Percentiles rank a stretch among this genome's conserved stretches.
Evolutionary conservation across 1,140 invertebrate species (phyloP).

Genomic region (Telenomus remus): DNA sequence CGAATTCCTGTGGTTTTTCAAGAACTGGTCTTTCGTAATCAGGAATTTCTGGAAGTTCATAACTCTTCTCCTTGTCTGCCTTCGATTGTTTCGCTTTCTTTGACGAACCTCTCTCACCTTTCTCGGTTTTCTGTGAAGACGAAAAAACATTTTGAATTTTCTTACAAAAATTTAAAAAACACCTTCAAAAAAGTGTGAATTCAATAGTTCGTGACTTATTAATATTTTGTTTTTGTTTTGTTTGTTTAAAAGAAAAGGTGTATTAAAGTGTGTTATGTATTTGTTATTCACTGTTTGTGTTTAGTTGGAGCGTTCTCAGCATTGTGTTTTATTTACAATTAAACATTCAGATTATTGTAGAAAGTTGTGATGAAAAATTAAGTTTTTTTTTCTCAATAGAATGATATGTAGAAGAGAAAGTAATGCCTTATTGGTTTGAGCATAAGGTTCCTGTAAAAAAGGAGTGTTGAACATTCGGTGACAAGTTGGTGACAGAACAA

Average conservation of each 20-base stretch:
- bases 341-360: no score
- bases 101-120: slow-evolving; percentile 63
- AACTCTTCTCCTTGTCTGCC: slow-evolving; percentile 74
- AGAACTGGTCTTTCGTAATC: slow-evolving; percentile 82
- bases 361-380: no score
- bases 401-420: no score
- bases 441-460: slow-evolving; percentile 1
- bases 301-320: background rate
- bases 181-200: no score
- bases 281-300: no score
- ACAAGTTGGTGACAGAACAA: background rate
- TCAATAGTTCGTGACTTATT: no score
- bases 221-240: no score
- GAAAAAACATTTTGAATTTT: no score
- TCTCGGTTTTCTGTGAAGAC: slow-evolving; percentile 69
- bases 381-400: no score
- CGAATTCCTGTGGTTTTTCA: slow-evolving; percentile 78
- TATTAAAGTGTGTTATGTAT: no score
- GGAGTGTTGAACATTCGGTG: background rate
- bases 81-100: slow-evolving; percentile 71
- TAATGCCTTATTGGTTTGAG: background rate
- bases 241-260: no score
- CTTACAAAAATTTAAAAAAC: background rate
- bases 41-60: slow-evolving; percentile 84
- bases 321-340: background rate